Evolutionary conservation across 2,797 vertebrate genomes (phyloP).

Genomic region (Sorex maritimensis): DNA sequence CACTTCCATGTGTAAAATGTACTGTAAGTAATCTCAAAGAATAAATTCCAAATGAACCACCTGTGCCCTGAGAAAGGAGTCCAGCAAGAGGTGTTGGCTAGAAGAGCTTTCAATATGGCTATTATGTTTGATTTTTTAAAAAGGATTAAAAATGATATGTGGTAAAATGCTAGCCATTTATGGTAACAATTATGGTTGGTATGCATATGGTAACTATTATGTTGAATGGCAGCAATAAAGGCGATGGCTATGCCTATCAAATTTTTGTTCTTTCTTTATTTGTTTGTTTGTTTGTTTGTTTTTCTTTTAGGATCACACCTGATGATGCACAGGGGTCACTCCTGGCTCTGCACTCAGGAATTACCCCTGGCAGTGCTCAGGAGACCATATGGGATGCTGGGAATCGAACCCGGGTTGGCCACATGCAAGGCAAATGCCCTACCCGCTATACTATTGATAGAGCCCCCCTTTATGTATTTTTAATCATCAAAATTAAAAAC

Average conservation of each 20-base stretch:
- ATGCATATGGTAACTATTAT: no score
- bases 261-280: not conserved
- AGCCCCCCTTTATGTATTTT: not conserved
- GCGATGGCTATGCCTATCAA: not conserved
- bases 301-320: no score
- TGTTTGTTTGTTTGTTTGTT: no score
- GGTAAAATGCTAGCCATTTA: not conserved
- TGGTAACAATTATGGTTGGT: not conserved
- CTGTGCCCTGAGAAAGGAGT: not conserved
- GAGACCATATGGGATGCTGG: no score
- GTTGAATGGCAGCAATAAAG: no score
- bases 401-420: no score
- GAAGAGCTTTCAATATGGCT: not conserved
- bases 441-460: no score
- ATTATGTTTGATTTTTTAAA: not conserved
- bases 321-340: no score
- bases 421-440: no score
- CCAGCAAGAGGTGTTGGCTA: not conserved
- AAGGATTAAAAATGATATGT: slow-evolving; percentile 23
- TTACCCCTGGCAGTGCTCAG: no score
- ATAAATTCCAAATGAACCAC: slow-evolving; percentile 58
- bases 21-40: slow-evolving; percentile 45
- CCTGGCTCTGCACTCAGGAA: no score
- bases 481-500: slow-evolving; percentile 24
- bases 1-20: slow-evolving; percentile 34